phyloP scores from a whole-genome alignment of 2,797 vertebrate species.

The Danio tinwini region DNA sequence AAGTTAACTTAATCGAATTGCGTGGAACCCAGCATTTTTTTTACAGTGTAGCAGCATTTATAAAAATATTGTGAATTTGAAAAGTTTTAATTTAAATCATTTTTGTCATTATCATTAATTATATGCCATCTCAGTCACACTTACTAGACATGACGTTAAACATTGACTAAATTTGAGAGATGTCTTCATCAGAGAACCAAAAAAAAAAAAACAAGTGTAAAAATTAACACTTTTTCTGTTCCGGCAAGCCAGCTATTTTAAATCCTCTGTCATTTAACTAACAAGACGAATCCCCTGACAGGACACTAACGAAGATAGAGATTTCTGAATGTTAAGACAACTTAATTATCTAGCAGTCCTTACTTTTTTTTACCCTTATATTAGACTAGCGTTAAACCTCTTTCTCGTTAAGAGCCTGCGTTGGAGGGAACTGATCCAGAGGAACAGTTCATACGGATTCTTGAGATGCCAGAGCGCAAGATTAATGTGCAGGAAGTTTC shows the following conservation, averaged over 20 bases:
- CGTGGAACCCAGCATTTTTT: too few relatives aligned
- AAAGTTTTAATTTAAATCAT: background rate
- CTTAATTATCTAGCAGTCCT: slow-evolving; percentile 17
- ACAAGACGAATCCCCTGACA: slow-evolving; percentile 23
- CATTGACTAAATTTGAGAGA: background rate
- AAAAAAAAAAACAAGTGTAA: background rate
- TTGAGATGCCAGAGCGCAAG: slow-evolving; percentile 48
- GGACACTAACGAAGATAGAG: slow-evolving; percentile 3
- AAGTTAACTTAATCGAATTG: too few relatives aligned
- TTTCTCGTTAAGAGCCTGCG: slow-evolving; percentile 37
- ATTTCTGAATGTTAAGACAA: slow-evolving; percentile 22
- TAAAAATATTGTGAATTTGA: background rate
- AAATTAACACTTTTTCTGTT: background rate
- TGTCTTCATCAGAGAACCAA: background rate
- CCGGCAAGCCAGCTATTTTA: background rate
- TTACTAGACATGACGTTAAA: background rate
- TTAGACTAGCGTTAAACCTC: slow-evolving; percentile 19
- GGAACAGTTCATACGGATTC: slow-evolving; percentile 11
- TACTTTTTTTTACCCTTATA: slow-evolving; percentile 14
- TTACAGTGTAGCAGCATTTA: background rate
- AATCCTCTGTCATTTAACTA: background rate
- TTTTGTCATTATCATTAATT: background rate
- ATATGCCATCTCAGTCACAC: background rate
- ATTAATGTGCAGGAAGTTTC: slow-evolving; percentile 49
- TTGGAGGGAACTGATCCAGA: slow-evolving; percentile 33